Percentiles rank a stretch among this genome's conserved stretches.
phyloP scores from a whole-genome alignment of 2,113 vertebrate species.

The Fregata magnificens region DNA sequence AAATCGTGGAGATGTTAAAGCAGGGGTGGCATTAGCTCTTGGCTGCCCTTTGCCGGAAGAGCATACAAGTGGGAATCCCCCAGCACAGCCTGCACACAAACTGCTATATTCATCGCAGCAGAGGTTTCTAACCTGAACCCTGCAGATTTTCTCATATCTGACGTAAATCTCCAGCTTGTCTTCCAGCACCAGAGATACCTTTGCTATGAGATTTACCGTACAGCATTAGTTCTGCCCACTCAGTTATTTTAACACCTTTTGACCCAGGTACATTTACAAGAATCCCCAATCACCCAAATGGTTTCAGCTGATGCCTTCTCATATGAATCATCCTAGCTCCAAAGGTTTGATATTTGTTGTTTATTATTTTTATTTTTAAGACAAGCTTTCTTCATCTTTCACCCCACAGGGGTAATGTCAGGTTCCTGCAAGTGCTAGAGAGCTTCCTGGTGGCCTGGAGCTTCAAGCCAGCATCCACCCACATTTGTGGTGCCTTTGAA shows the following conservation, averaged over 20 bases:
- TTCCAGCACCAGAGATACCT: not conserved
- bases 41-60: not conserved
- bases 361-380: not conserved
- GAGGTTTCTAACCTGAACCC: not conserved
- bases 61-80: not conserved
- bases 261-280: not conserved
- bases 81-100: not conserved
- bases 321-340: not conserved
- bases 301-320: not conserved
- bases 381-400: not conserved
- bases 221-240: not conserved
- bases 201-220: not conserved
- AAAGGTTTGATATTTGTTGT: not conserved
- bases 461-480: not conserved
- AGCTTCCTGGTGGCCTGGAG: not conserved
- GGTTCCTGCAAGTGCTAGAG: not conserved
- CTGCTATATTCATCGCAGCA: not conserved
- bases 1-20: not conserved
- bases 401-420: not conserved
- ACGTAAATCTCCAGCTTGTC: not conserved
- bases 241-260: not conserved
- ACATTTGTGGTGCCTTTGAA: slow-evolving; percentile 14
- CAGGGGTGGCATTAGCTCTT: not conserved
- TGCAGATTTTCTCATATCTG: not conserved
- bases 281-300: not conserved